Percentiles rank a stretch among this genome's conserved stretches.
Evolutionary conservation across 2,888 invertebrate genomes (phyloP).

Genomic region (Lissocephala sabroskyi): DNA sequence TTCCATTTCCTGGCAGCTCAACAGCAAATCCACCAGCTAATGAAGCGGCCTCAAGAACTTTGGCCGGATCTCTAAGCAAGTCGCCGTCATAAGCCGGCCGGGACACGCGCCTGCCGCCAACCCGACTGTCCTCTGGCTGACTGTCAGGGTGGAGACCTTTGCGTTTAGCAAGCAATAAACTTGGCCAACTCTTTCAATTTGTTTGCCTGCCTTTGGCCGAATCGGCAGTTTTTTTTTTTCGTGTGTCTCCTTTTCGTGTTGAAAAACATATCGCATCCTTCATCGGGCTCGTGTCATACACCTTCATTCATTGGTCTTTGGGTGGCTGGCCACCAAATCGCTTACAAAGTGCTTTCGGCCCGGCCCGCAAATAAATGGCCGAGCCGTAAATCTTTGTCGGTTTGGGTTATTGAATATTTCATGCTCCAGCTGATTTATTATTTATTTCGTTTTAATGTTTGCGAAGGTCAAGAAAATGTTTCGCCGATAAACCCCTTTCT

Average conservation of each 20-base stretch:
- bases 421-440: slow-evolving; percentile 61
- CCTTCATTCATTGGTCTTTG: too few relatives aligned
- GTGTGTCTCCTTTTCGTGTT: not conserved
- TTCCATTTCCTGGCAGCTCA: slow-evolving; percentile 46
- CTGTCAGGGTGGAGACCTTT: slow-evolving; percentile 22
- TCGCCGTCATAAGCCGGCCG: too few relatives aligned
- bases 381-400: slow-evolving; percentile 64
- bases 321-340: slow-evolving; percentile 51
- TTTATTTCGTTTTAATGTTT: slow-evolving; percentile 61
- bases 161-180: slow-evolving; percentile 57
- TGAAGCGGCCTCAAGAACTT: too few relatives aligned
- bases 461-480: slow-evolving; percentile 51
- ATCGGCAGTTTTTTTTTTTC: slow-evolving; percentile 45
- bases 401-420: slow-evolving; percentile 64
- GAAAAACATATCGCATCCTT: slow-evolving; percentile 26
- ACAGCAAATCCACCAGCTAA: too few relatives aligned
- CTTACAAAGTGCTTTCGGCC: slow-evolving; percentile 56
- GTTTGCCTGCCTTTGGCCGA: slow-evolving; percentile 56
- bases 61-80: too few relatives aligned
- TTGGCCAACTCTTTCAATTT: slow-evolving; percentile 64
- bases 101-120: too few relatives aligned
- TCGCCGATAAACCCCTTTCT: slow-evolving; percentile 40
- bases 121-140: too few relatives aligned
- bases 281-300: slow-evolving; percentile 19
- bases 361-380: slow-evolving; percentile 55